A percentile compares a stretch with the other conserved stretches of the same genome.
Evolutionary conservation across 2,113 vertebrate genomes (phyloP).

Genomic region (Elachura formosa): DNA sequence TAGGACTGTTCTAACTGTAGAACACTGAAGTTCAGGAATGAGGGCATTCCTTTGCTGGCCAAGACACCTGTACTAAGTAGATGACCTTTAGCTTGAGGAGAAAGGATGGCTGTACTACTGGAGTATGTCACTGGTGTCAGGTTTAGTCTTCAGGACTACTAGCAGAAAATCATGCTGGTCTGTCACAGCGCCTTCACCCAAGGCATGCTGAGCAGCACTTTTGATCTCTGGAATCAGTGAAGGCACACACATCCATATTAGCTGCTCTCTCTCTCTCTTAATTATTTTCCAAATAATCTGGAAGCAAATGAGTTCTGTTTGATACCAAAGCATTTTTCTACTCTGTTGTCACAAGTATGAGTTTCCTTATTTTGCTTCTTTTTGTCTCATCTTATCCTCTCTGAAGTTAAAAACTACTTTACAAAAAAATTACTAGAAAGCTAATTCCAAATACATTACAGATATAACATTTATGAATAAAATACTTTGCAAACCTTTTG

Average conservation of each 20-base stretch:
- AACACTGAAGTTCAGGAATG: not conserved
- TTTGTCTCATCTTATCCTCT: not conserved
- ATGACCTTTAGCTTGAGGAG: not conserved
- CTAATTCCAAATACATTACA: not conserved
- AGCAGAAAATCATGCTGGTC: not conserved
- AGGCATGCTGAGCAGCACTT: not conserved
- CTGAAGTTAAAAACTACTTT: not conserved
- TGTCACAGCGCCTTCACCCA: not conserved
- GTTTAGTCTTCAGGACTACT: not conserved
- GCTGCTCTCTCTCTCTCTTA: not conserved
- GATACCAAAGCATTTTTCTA: not conserved
- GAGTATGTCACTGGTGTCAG: not conserved
- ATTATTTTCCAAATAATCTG: not conserved
- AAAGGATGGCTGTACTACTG: not conserved
- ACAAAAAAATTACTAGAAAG: not conserved
- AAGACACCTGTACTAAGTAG: not conserved
- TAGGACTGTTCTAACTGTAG: no score
- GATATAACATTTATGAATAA: not conserved
- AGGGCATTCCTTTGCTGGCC: not conserved
- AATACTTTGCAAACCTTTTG: not conserved
- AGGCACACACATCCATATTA: fast-evolving
- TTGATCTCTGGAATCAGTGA: not conserved
- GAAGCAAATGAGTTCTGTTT: not conserved
- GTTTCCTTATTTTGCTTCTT: not conserved
- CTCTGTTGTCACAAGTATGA: not conserved